These are phyloP conservation scores for Lacerta agilis DNA, from an alignment of 2,797 vertebrate species.

Conservation along the genomic window DNA sequence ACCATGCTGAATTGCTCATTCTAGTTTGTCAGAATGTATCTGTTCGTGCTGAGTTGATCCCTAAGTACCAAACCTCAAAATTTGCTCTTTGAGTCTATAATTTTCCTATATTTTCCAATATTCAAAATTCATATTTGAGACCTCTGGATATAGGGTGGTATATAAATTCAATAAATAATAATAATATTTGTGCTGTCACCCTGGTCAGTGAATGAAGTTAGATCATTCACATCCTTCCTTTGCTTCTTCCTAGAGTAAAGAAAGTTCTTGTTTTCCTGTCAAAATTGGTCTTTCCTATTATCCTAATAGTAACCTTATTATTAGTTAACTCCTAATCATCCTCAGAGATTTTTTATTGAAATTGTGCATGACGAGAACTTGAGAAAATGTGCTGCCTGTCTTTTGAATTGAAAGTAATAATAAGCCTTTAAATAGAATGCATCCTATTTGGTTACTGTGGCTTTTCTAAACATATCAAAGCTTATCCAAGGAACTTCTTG, in stretches of 20 bases:
- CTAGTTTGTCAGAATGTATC: neutral
- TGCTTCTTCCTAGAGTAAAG: neutral
- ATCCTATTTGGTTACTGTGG: neutral
- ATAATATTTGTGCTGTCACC: no score
- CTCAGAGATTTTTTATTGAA: neutral
- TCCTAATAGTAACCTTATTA: neutral
- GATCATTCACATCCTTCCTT: neutral
- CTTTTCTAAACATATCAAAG: neutral
- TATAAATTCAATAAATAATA: no score
- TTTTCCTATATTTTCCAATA: neutral
- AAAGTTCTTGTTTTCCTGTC: neutral
- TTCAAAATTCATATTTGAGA: neutral
- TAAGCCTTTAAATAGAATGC: neutral
- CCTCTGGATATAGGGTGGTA: no score
- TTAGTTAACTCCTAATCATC: neutral
- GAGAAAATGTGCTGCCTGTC: neutral
- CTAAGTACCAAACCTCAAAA: neutral
- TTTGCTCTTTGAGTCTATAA: neutral
- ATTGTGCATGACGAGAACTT: neutral
- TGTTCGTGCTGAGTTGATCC: neutral
- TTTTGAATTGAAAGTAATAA: neutral
- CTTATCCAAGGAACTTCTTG: neutral
- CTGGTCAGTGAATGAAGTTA: neutral
- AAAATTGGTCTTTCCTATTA: neutral
- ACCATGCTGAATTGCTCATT: neutral